phyloP scores from a whole-genome alignment of 2,113 vertebrate species.

The Callionymus lyra region DNA sequence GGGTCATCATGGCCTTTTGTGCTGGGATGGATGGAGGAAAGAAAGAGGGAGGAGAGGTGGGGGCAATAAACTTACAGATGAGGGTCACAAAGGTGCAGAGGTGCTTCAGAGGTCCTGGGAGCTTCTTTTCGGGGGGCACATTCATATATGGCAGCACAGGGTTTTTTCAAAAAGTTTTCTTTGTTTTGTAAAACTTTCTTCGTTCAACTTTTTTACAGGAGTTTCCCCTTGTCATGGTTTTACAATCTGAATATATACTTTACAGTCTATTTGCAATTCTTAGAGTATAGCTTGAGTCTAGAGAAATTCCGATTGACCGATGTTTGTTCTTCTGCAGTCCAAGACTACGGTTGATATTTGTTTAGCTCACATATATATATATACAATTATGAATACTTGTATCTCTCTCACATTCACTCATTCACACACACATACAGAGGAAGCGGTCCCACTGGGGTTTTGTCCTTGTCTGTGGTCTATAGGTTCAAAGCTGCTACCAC shows the following conservation, averaged over 20 bases:
- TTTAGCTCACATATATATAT: too few relatives aligned
- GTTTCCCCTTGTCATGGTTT: too few relatives aligned
- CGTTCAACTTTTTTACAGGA: too few relatives aligned
- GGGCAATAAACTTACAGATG: conserved; percentile 50
- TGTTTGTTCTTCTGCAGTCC: too few relatives aligned
- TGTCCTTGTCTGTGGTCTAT: conserved; percentile 59
- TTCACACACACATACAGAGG: conserved; percentile 37
- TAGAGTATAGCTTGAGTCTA: too few relatives aligned
- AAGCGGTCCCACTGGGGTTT: conserved; percentile 65
- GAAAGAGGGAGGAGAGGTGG: conserved; percentile 35
- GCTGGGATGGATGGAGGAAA: conserved; percentile 43
- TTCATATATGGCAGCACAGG: background rate
- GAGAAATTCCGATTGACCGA: too few relatives aligned
- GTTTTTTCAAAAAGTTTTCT: too few relatives aligned
- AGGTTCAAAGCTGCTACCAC: conserved; percentile 69
- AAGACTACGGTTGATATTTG: too few relatives aligned
- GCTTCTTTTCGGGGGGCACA: conserved; percentile 11
- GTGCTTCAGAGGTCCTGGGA: conserved; percentile 54
- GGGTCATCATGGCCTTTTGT: conserved; percentile 66
- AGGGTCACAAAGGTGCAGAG: conserved; percentile 56
- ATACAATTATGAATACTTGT: too few relatives aligned
- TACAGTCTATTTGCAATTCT: too few relatives aligned
- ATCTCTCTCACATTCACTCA: conserved; percentile 17
- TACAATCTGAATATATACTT: too few relatives aligned
- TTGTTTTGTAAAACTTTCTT: too few relatives aligned